Percentiles rank a stretch among this genome's conserved stretches.
Evolutionary conservation across 2,888 invertebrate genomes (phyloP).

Genomic region (Rotaria socialis): DNA sequence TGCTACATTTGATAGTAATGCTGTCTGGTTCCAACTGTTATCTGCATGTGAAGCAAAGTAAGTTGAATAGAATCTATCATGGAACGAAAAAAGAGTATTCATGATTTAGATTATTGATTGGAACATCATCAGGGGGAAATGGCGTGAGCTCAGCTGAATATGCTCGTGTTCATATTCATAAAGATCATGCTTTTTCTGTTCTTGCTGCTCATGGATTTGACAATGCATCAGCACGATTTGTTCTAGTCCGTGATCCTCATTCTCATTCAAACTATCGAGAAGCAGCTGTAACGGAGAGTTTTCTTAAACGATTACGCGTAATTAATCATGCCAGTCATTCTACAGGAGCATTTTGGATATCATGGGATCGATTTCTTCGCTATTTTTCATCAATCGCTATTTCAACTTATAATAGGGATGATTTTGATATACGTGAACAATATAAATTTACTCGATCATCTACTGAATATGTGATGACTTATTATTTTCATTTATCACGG

Average conservation of each 20-base stretch:
- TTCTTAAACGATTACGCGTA: neutral
- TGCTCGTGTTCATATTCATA: constrained; percentile 4
- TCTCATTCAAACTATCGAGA: neutral
- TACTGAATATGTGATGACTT: neutral
- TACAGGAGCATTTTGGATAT: neutral
- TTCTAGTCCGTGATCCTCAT: constrained; percentile 12
- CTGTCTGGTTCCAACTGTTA: neutral
- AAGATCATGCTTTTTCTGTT: constrained; percentile 45
- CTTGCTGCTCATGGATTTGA: neutral
- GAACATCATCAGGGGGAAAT: constrained; percentile 86
- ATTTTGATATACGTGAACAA: neutral
- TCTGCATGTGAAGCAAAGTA: neutral
- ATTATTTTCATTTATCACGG: neutral
- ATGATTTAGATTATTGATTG: constrained; percentile 66
- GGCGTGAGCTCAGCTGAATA: constrained; percentile 61
- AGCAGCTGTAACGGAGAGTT: neutral
- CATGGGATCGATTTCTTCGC: neutral
- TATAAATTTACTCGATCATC: neutral
- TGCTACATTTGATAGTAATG: constrained; percentile 59
- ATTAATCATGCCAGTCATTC: neutral
- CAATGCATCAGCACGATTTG: neutral
- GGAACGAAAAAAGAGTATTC: neutral
- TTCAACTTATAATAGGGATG: neutral
- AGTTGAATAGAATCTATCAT: neutral
- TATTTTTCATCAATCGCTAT: neutral